phyloP scores from a whole-genome alignment of 2,113 vertebrate genomes.

The Puma concolor region DNA sequence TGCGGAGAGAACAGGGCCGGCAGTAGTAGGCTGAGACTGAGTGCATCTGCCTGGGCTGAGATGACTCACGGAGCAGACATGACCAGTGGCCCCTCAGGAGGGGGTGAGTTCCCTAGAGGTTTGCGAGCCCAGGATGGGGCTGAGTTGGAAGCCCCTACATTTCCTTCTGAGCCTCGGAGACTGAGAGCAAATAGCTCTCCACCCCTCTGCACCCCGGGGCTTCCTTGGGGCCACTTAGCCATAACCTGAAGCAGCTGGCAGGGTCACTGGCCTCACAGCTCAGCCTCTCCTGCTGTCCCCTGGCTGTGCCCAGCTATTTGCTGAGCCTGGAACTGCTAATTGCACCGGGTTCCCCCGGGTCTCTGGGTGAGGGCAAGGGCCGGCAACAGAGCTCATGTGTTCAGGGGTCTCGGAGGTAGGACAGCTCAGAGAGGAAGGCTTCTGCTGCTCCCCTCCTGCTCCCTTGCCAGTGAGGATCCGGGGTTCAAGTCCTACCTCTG shows the following conservation, averaged over 20 bases:
- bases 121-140: neutral
- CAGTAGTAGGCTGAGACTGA: too few relatives aligned
- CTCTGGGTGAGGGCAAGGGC: neutral
- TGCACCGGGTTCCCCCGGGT: neutral
- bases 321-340: neutral
- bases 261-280: neutral
- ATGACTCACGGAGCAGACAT: rapidly evolving
- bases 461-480: neutral
- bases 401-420: neutral
- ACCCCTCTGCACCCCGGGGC: neutral
- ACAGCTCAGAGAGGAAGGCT: neutral
- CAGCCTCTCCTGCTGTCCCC: neutral
- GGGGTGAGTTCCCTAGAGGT: neutral
- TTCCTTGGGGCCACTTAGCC: conserved; percentile 59
- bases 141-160: neutral
- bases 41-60: neutral
- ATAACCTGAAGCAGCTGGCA: conserved; percentile 8
- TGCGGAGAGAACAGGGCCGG: neutral
- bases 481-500: neutral
- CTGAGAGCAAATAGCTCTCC: neutral
- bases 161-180: neutral
- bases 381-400: neutral
- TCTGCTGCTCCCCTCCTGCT: neutral
- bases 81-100: neutral
- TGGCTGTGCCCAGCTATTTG: neutral